phyloP scores from a whole-genome alignment of 2,797 vertebrate genomes.

The Aphelocoma californica region DNA sequence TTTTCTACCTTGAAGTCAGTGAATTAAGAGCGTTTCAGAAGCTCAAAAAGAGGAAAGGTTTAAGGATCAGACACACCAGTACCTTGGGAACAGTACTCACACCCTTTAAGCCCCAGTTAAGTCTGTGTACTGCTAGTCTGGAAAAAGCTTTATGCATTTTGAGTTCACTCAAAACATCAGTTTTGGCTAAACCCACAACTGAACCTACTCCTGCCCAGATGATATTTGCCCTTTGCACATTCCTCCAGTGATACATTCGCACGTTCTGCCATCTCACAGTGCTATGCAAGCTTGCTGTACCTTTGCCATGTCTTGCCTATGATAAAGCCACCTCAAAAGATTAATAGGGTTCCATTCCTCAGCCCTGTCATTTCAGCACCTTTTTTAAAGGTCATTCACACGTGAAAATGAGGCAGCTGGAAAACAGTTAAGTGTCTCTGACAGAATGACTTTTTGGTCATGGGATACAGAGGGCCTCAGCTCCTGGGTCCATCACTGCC shows the following conservation, averaged over 20 bases:
- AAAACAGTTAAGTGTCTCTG: conserved; percentile 30
- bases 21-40: not conserved
- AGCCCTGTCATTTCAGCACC: conserved; percentile 39
- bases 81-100: not conserved
- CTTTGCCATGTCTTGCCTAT: not conserved
- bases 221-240: not conserved
- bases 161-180: not conserved
- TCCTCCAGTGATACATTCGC: not conserved
- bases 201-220: not conserved
- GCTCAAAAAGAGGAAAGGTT: not conserved
- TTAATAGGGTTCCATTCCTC: conserved; percentile 37
- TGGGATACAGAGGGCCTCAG: not conserved
- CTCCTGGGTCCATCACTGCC: not conserved
- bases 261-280: rapidly evolving
- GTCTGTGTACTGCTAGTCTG: not conserved
- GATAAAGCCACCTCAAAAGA: not conserved
- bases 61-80: not conserved
- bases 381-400: not conserved
- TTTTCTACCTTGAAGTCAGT: not conserved
- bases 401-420: conserved; percentile 4
- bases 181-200: not conserved
- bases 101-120: not conserved
- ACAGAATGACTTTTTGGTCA: conserved; percentile 39
- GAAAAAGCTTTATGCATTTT: not conserved
- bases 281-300: not conserved